Conservation (phyloP, 2,113 vertebrate genomes). For the Psophia crepitans region DNA sequence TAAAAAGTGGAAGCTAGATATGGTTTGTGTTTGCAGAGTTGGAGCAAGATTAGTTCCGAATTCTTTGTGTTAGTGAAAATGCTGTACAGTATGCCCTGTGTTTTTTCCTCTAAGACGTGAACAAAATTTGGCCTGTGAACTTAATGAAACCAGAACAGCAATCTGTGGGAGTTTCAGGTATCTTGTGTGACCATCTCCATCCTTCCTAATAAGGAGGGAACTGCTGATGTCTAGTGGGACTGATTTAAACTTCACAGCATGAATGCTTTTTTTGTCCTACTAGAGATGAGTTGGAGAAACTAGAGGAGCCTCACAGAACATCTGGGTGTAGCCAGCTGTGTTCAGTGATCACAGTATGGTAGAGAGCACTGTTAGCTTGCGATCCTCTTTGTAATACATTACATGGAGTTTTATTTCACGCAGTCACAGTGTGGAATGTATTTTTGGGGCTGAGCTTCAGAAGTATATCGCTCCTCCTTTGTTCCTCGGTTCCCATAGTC, state of each 20-base stretch:
- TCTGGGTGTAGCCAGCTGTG: not conserved
- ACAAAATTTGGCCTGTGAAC: not conserved
- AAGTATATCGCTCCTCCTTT: not conserved
- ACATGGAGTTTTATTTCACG: not conserved
- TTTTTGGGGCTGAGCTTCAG: not conserved
- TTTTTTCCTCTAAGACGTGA: not conserved
- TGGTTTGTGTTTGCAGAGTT: not conserved
- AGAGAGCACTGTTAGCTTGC: not conserved
- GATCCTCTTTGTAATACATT: not conserved
- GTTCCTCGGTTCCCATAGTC: not conserved
- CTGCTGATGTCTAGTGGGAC: not conserved
- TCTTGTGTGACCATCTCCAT: not conserved
- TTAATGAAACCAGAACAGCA: not conserved
- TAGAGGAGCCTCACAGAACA: not conserved
- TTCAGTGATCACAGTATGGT: not conserved
- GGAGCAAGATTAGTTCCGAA: not conserved
- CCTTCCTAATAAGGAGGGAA: not conserved
- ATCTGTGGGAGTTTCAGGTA: not conserved
- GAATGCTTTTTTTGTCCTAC: not conserved
- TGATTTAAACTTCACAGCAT: not conserved
- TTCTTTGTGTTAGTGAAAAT: not conserved
- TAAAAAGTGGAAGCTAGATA: not conserved
- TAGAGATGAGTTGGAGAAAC: not conserved
- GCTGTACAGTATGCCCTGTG: rapidly evolving
- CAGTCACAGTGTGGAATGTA: not conserved